phyloP scores from a whole-genome alignment of 2,888 invertebrate genomes.

The Cenopis cana region DNA sequence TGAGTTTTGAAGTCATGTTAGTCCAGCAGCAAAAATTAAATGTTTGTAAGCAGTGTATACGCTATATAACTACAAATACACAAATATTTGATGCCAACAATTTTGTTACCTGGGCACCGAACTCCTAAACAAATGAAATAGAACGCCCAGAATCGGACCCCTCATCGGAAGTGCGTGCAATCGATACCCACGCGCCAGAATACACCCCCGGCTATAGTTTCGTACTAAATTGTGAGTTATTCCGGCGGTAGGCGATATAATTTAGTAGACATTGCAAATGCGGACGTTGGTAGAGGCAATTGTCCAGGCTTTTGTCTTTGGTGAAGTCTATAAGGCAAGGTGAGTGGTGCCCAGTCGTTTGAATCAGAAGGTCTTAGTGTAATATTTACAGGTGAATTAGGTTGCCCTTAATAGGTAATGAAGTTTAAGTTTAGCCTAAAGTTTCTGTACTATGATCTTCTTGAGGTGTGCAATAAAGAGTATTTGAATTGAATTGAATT shows the following conservation, averaged over 20 bases:
- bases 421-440: no score
- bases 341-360: no score
- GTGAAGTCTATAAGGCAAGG: not conserved
- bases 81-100: not conserved
- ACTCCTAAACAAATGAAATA: conserved; percentile 17
- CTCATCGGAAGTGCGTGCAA: conserved; percentile 63
- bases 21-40: not conserved
- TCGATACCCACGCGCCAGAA: conserved; percentile 56
- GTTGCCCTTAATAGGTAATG: no score
- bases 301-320: not conserved
- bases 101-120: conserved; percentile 23
- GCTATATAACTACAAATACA: not conserved
- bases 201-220: conserved; percentile 19
- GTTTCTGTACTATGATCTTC: no score
- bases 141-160: conserved; percentile 44
- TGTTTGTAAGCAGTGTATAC: no score
- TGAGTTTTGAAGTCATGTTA: not conserved
- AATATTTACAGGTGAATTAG: no score
- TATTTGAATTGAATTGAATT: no score
- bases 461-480: no score
- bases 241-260: conserved; percentile 13
- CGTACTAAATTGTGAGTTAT: conserved; percentile 9
- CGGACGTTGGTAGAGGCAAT: not conserved
- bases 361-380: no score
- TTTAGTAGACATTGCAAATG: not conserved